Conservation (phyloP, 2,888 invertebrate species). For the Phortica okadai region DNA sequence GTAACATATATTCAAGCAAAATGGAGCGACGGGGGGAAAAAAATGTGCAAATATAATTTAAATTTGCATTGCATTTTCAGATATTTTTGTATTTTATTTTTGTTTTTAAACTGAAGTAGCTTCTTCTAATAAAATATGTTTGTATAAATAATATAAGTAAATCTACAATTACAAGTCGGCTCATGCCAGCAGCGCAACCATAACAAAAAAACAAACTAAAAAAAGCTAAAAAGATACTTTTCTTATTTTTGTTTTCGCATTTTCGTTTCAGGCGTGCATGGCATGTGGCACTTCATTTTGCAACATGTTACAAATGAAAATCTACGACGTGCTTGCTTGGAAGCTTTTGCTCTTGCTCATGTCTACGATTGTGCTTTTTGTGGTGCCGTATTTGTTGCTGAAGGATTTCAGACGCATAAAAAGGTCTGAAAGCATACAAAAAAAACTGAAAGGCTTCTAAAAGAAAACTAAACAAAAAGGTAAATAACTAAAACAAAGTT, state of each 20-base stretch:
- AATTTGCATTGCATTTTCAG: not conserved
- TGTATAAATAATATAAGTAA: not conserved
- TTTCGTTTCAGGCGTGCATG: not conserved
- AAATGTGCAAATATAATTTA: not conserved
- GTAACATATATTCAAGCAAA: not conserved
- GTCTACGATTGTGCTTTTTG: not conserved
- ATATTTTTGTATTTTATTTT: not conserved
- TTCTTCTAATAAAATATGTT: not conserved
- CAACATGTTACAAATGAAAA: constrained; percentile 4
- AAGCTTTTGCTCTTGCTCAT: not conserved
- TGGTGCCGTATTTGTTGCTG: not conserved
- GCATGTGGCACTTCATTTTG: constrained; percentile 5
- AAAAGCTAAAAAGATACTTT: not conserved
- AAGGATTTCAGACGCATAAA: not conserved
- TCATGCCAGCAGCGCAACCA: not conserved
- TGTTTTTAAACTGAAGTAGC: not conserved
- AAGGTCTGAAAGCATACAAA: not conserved
- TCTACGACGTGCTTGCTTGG: not conserved
- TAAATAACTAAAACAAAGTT: constrained; percentile 4
- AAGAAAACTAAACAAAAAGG: constrained; percentile 14
- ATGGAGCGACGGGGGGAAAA: not conserved
- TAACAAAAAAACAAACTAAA: not conserved
- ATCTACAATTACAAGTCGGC: constrained; percentile 10
- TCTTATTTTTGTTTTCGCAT: not conserved
- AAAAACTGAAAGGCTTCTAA: not conserved